Evolutionary conservation across 1,140 invertebrate genomes (phyloP).

Genomic region (Apis florea): DNA sequence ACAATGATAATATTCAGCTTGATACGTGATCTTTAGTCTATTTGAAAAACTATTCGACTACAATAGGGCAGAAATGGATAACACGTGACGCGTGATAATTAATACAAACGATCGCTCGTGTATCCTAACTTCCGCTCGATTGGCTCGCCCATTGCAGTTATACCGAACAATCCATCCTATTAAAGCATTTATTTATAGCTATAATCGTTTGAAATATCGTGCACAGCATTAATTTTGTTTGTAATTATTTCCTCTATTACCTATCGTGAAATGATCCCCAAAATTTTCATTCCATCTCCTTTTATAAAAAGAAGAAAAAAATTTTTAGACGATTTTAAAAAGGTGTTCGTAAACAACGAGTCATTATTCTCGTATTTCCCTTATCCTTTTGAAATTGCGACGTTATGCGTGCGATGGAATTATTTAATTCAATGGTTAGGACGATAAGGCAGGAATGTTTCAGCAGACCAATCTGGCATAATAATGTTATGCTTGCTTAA

Average conservation of each 20-base stretch:
- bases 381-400: no score
- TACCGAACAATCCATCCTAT: background rate
- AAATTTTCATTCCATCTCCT: no score
- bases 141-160: background rate
- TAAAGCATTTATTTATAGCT: background rate
- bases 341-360: no score
- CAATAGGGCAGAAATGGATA: background rate
- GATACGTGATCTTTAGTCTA: background rate
- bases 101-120: background rate
- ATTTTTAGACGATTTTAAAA: no score
- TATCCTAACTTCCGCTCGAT: background rate
- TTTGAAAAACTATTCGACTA: background rate
- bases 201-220: background rate
- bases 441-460: background rate
- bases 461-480: background rate
- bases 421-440: background rate
- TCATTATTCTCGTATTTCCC: no score
- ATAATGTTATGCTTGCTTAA: background rate
- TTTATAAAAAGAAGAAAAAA: no score
- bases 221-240: no score
- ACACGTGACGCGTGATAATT: background rate
- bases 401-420: no score
- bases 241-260: no score
- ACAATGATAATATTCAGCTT: background rate
- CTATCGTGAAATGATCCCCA: no score